Base-by-base conservation (phyloP, 2,797 vertebrate species). In the Cygnus olor region DNA sequence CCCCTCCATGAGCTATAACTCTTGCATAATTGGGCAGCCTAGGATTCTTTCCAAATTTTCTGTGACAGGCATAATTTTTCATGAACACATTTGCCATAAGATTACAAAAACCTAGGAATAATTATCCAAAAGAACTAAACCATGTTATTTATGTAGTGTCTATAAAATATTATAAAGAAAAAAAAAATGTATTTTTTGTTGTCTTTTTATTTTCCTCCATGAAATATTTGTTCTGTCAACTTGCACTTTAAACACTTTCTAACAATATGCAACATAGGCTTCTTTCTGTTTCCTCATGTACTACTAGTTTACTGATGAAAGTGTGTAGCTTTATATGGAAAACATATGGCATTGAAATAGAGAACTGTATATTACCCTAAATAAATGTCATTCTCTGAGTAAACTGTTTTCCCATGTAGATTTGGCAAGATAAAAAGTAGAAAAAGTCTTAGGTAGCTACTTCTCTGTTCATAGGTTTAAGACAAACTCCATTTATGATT, bases 21-120 rank as follows among this genome's bases (percentile, higher is more conserved):
- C 97, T 98, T 94, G 61, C 90, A 97, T 98, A 98, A 98, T 98
- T 98, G 96, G 97, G 82, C 80, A 97, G 94, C 88, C 92, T 96
- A 98, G 97, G 96, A 97, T 40, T 96, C 89, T 88, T 97, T 98
- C 96, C 96, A 98, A 98, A 97, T 96, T 97, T 97, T 94, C 57
- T 84, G 57, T 90, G 97, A 97, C 91, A 96, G 71, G 74, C 40
- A 88, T 96, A 95, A 97, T 98, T 98, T 98, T 98, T 98, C 97
- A 98, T 90, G 63, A 97, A 90, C 81, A 93, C 77, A 94, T 97
- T 92, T 97, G 93, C 83, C 80, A 65, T 94, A 94, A 94, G 63
- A 96, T 90, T 84, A 89, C 77, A 86, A 94, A 95, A 94, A 85
- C 83, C 49, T 89, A 80, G 27, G 32, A 96, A 89, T 54, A 96